These are phyloP conservation scores for Andricus quercusramuli DNA, from an alignment of 2,888 invertebrate species.

Conservation along the genomic window DNA sequence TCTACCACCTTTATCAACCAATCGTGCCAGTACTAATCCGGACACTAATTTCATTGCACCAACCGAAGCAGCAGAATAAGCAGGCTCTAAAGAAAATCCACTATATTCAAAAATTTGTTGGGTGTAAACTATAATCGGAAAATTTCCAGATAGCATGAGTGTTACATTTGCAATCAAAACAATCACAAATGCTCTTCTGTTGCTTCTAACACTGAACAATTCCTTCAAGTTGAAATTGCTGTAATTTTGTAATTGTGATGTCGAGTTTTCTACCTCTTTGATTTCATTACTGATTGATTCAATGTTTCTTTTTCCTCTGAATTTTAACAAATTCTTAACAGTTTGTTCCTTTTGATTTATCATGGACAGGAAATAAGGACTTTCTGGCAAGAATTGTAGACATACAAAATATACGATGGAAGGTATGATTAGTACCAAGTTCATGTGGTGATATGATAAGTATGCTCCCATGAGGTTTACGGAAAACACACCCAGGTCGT, in stretches of 20 bases:
- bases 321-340: neutral
- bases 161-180: conserved; percentile 82
- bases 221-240: conserved; percentile 64
- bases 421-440: neutral
- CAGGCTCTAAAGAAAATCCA: conserved; percentile 78
- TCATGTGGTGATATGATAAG: neutral
- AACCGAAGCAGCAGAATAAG: conserved; percentile 80
- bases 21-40: conserved; percentile 76
- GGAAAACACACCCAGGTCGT: neutral
- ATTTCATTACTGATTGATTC: neutral
- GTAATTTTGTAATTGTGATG: neutral
- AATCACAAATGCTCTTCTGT: conserved; percentile 82
- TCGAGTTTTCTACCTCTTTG: neutral
- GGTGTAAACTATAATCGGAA: conserved; percentile 82
- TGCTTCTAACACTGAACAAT: conserved; percentile 79
- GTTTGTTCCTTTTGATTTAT: neutral
- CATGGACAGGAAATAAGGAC: neutral
- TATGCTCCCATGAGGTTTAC: neutral
- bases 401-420: neutral
- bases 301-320: neutral
- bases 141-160: conserved; percentile 83
- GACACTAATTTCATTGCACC: conserved; percentile 82
- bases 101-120: conserved; percentile 83
- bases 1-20: conserved; percentile 82
- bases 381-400: neutral